phyloP scores from a whole-genome alignment of 2,797 vertebrate species.

The Vireo griseus region DNA sequence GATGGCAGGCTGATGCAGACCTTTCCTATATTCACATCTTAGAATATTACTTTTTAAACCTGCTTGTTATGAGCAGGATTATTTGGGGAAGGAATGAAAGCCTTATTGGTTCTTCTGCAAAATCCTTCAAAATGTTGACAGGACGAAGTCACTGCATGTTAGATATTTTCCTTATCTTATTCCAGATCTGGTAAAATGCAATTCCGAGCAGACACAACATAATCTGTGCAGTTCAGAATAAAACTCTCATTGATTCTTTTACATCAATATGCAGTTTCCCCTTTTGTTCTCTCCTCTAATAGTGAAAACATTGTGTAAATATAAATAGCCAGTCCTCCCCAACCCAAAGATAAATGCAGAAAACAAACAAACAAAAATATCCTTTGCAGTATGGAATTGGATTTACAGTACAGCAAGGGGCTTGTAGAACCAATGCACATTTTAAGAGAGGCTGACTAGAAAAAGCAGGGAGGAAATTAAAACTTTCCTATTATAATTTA shows the following conservation, averaged over 20 bases:
- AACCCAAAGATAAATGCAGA: background rate
- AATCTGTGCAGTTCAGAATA: background rate
- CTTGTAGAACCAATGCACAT: background rate
- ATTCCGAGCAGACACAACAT: background rate
- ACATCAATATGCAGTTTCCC: background rate
- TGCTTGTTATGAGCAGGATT: background rate
- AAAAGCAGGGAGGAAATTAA: background rate
- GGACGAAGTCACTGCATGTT: background rate
- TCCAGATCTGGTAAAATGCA: background rate
- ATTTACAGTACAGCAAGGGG: background rate
- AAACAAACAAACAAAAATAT: background rate
- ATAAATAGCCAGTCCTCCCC: accelerated
- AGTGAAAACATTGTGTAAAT: background rate
- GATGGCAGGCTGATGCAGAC: background rate
- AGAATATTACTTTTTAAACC: too few species aligned
- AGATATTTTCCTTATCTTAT: background rate
- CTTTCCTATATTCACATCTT: background rate
- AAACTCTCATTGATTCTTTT: background rate
- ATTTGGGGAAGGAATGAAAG: background rate
- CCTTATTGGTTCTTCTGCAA: background rate
- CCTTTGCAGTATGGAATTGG: background rate
- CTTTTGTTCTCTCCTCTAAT: background rate
- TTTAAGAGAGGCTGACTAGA: background rate
- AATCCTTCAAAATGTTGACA: background rate
- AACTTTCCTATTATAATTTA: background rate